phyloP scores from a whole-genome alignment of 2,888 invertebrate genomes.

The Lomographa bimaculata region DNA sequence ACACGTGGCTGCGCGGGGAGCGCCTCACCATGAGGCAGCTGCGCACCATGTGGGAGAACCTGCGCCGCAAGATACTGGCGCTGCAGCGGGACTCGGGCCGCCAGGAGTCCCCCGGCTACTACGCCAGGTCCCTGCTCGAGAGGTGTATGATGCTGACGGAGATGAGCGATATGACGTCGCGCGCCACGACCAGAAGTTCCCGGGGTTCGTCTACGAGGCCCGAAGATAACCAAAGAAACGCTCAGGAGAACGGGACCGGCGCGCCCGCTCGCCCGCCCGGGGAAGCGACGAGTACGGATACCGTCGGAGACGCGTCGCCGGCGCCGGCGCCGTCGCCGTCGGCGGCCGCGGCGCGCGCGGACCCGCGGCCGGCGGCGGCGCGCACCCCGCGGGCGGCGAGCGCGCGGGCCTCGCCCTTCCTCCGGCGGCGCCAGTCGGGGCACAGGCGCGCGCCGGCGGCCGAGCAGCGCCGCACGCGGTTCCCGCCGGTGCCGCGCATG shows the following conservation, averaged over 20 bases:
- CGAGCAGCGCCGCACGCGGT: slow-evolving; percentile 56
- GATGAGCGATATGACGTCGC: slow-evolving; percentile 56
- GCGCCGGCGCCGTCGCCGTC: too few species aligned
- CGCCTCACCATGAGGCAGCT: slow-evolving; percentile 81
- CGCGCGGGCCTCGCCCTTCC: slow-evolving; percentile 40
- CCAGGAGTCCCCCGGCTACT: slow-evolving; percentile 64
- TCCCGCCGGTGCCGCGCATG: slow-evolving; percentile 44
- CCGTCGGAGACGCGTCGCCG: too few species aligned
- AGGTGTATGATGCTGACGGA: slow-evolving; percentile 66
- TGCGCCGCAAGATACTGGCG: slow-evolving; percentile 83
- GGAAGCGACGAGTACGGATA: slow-evolving; percentile 1
- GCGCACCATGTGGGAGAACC: slow-evolving; percentile 85
- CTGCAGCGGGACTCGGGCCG: slow-evolving; percentile 76
- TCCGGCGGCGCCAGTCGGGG: slow-evolving; percentile 54
- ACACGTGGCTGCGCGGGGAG: slow-evolving; percentile 70
- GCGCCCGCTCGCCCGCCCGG: too few species aligned
- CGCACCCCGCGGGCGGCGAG: not conserved
- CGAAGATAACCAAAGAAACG: slow-evolving; percentile 9
- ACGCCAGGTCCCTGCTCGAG: slow-evolving; percentile 68
- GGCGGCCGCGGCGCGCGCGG: too few species aligned
- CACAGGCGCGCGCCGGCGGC: slow-evolving; percentile 66
- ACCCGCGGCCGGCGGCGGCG: too few species aligned
- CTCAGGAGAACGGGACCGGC: not conserved
- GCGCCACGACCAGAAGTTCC: slow-evolving; percentile 21
- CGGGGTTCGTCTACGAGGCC: slow-evolving; percentile 3